Base-by-base conservation (phyloP, 2,113 vertebrate species). In the Hystrix cristata region DNA sequence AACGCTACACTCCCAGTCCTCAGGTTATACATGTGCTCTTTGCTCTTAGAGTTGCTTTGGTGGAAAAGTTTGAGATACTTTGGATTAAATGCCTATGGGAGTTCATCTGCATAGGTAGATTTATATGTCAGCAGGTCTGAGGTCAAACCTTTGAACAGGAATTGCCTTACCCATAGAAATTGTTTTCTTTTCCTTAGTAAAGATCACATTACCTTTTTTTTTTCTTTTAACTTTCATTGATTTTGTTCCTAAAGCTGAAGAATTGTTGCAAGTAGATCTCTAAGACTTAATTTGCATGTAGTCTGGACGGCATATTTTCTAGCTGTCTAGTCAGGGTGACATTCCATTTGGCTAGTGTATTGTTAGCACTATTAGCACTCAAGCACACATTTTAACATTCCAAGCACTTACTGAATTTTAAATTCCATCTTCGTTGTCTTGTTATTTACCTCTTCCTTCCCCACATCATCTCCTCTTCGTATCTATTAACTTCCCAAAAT, bases 201-300 rank as follows among this genome's bases (percentile, higher is more conserved):
- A 81, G 38, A 55, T n/a, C 23, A 29, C 48, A 4, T 90, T 82
- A 34, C 48, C 21, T 8, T 34, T 64, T 71, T 53, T 38, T 57
- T 43, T 57, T 65, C 7, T 57, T 57, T 71, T 59, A 21, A 71
- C n/a, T 34, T 87, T n/a, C 1, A 2, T 2, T 76, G 72, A 84
- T 12, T 95, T 97, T 96, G 18, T 76, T 93, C 62, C 80, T 94
- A 67, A 21, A 38, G 29, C 53, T 65, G 10, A 91, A 83, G 27
- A 80, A 85, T 46, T 90, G 46, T 97, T 95, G 23, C 72, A 80
- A 27, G 8, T 67, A 16, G 12, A 4, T 79, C 19, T 90, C 23
- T 90, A 38, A 94, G 71, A 82, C 27, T 90, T 65, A 23, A 59
- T 88, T 92, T 97, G 43, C 18, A 48, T 85, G 7, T 82, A 78